phyloP scores from a whole-genome alignment of 2,888 invertebrate genomes.

The Ptilodon capucinus region DNA sequence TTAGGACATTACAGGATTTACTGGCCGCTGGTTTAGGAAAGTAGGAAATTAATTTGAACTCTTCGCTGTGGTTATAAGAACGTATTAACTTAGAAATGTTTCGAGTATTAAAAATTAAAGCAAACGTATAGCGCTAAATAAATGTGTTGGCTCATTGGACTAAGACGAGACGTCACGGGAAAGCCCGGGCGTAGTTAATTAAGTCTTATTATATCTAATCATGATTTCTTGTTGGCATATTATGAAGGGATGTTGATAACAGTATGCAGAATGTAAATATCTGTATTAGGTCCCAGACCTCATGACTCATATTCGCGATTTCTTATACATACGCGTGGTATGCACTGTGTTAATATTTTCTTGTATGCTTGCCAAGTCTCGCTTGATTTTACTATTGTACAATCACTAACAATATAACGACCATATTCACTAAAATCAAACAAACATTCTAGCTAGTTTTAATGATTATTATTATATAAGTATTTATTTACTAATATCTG shows the following conservation, averaged over 20 bases:
- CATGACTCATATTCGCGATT: conserved; percentile 22
- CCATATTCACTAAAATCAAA: conserved; percentile 15
- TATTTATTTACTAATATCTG: too few species aligned
- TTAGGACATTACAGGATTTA: too few species aligned
- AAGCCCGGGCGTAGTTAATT: not conserved
- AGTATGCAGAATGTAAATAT: not conserved
- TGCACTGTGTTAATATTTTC: conserved; percentile 42
- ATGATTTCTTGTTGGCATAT: conserved; percentile 2
- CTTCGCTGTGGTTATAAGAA: too few species aligned
- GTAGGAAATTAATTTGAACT: too few species aligned
- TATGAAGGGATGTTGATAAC: not conserved
- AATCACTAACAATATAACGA: conserved; percentile 21
- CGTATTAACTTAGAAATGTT: too few species aligned
- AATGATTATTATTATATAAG: not conserved
- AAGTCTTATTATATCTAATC: not conserved
- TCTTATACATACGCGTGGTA: conserved; percentile 23
- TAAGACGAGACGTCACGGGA: not conserved
- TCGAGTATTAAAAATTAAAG: too few species aligned
- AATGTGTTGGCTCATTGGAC: not conserved
- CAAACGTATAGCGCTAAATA: not conserved
- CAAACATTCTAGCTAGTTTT: not conserved
- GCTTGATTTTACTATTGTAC: conserved; percentile 27
- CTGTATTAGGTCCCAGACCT: conserved; percentile 11
- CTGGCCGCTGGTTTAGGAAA: too few species aligned
- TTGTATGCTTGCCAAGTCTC: conserved; percentile 39